Percentiles rank a stretch among this genome's conserved stretches.
These are phyloP conservation scores for Epinephelus lanceolatus DNA, from an alignment of 2,113 vertebrate genomes.

Conservation along the genomic window DNA sequence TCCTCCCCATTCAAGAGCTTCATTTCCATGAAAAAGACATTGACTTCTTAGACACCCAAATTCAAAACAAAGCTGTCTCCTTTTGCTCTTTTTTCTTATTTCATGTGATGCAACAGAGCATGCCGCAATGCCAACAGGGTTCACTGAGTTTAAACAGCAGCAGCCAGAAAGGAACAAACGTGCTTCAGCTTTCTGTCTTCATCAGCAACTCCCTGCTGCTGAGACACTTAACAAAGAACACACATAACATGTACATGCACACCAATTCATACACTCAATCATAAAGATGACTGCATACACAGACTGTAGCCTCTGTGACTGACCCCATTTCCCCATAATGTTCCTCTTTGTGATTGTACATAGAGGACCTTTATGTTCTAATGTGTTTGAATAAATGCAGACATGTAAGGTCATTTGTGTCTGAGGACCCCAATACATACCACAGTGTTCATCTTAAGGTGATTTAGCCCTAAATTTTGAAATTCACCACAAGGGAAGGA, in stretches of 20 bases:
- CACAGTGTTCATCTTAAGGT: background rate
- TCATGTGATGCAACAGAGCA: background rate
- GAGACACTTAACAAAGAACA: conserved; percentile 27
- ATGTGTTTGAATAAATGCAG: background rate
- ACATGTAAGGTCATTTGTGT: background rate
- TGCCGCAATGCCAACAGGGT: conserved; percentile 11
- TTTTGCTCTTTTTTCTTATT: background rate
- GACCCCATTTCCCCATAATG: conserved; percentile 1
- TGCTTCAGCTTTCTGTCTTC: conserved; percentile 36
- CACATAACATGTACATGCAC: background rate
- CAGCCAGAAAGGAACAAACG: conserved; percentile 28
- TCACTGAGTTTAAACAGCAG: conserved; percentile 40
- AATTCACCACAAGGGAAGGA: background rate
- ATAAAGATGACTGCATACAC: background rate
- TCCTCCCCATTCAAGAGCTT: background rate
- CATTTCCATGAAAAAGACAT: background rate
- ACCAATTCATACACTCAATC: background rate
- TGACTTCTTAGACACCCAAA: background rate
- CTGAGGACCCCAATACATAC: too few species aligned
- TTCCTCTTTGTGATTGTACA: background rate
- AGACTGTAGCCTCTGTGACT: background rate
- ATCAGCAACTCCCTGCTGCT: conserved; percentile 51
- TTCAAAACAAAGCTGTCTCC: background rate
- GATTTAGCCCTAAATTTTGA: background rate
- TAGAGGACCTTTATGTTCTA: background rate